phyloP scores from a whole-genome alignment of 2,797 vertebrate species.

The Pachyuromys duprasi region DNA sequence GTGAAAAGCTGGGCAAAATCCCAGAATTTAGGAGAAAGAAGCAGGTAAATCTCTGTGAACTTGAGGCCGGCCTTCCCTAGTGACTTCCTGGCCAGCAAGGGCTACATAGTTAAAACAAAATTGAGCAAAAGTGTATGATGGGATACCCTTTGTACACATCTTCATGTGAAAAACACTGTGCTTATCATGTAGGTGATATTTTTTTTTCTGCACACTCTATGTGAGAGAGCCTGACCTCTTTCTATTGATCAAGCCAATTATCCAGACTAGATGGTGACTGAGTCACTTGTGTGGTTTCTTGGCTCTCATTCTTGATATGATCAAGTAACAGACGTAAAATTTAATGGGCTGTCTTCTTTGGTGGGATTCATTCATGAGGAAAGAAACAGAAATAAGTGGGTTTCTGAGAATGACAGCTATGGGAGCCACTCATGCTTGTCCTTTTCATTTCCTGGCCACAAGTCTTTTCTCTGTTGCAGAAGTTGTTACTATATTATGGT shows the following conservation, averaged over 20 bases:
- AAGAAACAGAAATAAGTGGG: not conserved
- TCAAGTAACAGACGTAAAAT: not conserved
- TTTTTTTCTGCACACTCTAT: not conserved
- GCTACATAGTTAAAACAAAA: not conserved
- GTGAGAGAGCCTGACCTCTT: not conserved
- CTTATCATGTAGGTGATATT: not conserved
- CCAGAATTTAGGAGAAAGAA: not conserved
- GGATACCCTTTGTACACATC: not conserved
- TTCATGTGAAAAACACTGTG: not conserved
- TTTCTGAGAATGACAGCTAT: not conserved
- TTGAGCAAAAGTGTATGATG: not conserved
- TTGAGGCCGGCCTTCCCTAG: not conserved
- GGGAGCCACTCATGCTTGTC: not conserved
- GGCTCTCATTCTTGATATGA: not conserved
- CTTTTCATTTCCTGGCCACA: not conserved
- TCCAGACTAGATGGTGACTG: not conserved
- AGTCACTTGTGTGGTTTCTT: conserved; percentile 44
- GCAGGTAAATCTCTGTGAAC: not conserved
- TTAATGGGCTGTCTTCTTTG: conserved; percentile 5
- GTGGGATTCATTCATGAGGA: not conserved
- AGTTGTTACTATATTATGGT: not conserved
- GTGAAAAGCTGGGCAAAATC: not conserved
- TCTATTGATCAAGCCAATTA: not conserved
- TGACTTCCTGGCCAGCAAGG: not conserved
- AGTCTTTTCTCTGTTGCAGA: conserved; percentile 23